These are phyloP conservation scores for Agrypnia vestita DNA, from an alignment of 1,140 invertebrate genomes.

Conservation along the genomic window DNA sequence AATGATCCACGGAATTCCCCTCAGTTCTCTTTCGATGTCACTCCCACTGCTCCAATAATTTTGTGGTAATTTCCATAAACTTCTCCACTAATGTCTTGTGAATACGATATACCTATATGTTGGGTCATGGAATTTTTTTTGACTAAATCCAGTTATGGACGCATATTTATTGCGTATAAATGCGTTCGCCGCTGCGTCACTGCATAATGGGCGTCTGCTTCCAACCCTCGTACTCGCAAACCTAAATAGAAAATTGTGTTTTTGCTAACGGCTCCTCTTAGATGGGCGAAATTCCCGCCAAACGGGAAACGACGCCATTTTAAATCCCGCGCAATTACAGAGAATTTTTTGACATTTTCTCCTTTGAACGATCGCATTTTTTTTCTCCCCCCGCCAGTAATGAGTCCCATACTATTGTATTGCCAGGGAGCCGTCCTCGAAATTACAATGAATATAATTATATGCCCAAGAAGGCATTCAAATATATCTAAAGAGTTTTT, in stretches of 20 bases:
- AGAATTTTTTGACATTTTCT: constrained; percentile 44
- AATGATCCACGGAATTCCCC: too few relatives aligned
- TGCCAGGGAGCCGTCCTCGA: constrained; percentile 19
- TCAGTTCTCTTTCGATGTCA: too few relatives aligned
- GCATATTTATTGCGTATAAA: too few relatives aligned
- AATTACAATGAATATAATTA: constrained; percentile 52
- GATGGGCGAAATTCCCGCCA: constrained; percentile 10
- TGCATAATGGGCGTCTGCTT: neutral
- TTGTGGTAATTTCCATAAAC: too few relatives aligned
- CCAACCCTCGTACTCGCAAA: neutral
- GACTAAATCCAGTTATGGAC: too few relatives aligned
- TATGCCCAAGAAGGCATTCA: constrained; percentile 36
- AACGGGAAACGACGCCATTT: constrained; percentile 6
- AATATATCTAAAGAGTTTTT: constrained; percentile 48
- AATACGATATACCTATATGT: too few relatives aligned
- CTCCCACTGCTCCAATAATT: too few relatives aligned
- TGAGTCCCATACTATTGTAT: constrained; percentile 45
- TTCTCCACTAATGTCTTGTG: too few relatives aligned
- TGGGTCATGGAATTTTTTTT: too few relatives aligned
- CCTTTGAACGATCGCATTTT: constrained; percentile 29
- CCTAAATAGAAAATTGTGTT: constrained; percentile 34
- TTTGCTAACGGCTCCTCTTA: neutral
- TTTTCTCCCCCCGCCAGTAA: constrained; percentile 32
- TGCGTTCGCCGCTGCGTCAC: too few relatives aligned
- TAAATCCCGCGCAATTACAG: constrained; percentile 30